phyloP scores from a whole-genome alignment of 2,888 invertebrate genomes.

The Icerya purchasi region DNA sequence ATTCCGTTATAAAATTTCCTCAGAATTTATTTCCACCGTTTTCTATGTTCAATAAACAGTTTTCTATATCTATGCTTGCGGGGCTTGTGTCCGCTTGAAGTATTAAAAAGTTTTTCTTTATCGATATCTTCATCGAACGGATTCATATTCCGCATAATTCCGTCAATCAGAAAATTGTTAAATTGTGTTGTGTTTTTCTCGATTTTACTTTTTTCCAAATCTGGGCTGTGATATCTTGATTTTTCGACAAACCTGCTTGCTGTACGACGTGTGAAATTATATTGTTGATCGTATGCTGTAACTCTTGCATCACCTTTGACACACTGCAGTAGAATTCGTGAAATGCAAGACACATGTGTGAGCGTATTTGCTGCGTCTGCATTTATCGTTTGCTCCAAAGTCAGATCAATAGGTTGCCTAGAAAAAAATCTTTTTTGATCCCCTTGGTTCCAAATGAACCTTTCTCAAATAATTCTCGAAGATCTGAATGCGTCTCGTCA shows the following conservation, averaged over 20 bases:
- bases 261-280: constrained; percentile 15
- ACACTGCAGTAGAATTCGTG: constrained; percentile 18
- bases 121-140: constrained; percentile 2
- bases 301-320: constrained; percentile 17
- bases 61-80: background rate
- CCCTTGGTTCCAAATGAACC: constrained; percentile 16
- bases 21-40: background rate
- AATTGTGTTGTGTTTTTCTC: background rate
- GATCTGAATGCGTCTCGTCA: constrained; percentile 13
- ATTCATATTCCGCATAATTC: constrained; percentile 1
- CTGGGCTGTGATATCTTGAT: constrained; percentile 1
- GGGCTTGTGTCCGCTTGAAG: constrained; percentile 1
- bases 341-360: constrained; percentile 17
- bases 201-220: constrained; percentile 3
- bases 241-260: background rate
- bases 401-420: constrained; percentile 17
- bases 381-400: constrained; percentile 18
- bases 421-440: constrained; percentile 18
- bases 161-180: background rate
- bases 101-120: background rate
- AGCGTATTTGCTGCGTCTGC: constrained; percentile 19
- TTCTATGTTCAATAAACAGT: constrained; percentile 5
- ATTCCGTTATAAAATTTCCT: constrained; percentile 5
- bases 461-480: constrained; percentile 4
- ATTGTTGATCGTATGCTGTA: constrained; percentile 15